Conservation (phyloP, 37 sponge, comb jelly and placozoan species). For the Axinella damicornis region DNA sequence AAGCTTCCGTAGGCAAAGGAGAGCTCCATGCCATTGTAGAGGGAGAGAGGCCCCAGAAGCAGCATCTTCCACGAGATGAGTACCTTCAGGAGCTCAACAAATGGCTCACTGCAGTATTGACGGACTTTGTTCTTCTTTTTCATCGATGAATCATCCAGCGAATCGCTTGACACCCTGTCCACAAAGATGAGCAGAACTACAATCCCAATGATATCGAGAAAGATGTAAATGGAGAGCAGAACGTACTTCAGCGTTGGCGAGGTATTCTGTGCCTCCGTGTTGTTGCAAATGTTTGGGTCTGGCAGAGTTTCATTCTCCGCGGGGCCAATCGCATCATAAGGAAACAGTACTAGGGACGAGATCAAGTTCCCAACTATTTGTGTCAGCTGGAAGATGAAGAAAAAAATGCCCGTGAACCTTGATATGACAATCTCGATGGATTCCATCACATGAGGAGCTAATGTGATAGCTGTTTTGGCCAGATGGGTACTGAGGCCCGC, state of each 20-base stretch:
- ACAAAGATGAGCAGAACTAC: neutral
- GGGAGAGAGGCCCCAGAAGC: conserved; percentile 13
- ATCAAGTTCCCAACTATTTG: conserved; percentile 43
- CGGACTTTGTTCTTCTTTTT: neutral
- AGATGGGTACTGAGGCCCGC: conserved; percentile 40
- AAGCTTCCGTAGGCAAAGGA: conserved; percentile 41
- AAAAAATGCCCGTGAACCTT: conserved; percentile 33
- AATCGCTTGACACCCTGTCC: conserved; percentile 6
- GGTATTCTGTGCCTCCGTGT: neutral
- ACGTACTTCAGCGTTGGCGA: conserved; percentile 9
- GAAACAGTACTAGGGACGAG: conserved; percentile 39
- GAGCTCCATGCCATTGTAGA: conserved; percentile 36
- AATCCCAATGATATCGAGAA: conserved; percentile 32
- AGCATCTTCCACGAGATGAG: conserved; percentile 26
- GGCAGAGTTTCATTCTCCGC: neutral
- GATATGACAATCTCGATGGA: conserved; percentile 9
- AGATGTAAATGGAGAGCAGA: conserved; percentile 38
- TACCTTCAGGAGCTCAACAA: conserved; percentile 20
- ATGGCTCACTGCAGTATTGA: conserved; percentile 20
- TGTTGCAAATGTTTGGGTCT: neutral
- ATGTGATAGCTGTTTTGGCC: conserved; percentile 22
- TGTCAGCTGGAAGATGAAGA: conserved; percentile 20
- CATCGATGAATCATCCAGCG: neutral
- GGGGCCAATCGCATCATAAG: conserved; percentile 9
- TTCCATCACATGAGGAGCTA: conserved; percentile 20